Conservation (phyloP, 1,140 invertebrate genomes). For the Berghia stephanieae region DNA sequence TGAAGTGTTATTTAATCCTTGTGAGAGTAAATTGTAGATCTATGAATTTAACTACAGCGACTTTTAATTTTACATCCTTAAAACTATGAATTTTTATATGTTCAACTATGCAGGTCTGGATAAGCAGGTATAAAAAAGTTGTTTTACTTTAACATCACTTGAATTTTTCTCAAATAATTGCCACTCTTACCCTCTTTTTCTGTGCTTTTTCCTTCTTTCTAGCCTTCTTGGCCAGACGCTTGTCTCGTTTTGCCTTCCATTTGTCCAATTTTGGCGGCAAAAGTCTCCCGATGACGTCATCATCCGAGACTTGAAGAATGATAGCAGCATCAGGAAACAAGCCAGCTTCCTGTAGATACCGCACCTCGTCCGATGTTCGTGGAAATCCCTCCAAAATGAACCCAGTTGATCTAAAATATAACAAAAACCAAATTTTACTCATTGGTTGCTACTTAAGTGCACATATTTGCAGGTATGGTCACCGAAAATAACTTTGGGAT, state of each 20-base stretch:
- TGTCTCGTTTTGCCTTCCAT: constrained; percentile 63
- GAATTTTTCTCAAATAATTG: background rate
- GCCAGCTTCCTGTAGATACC: constrained; percentile 61
- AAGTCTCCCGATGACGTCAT: constrained; percentile 62
- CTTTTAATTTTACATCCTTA: no score
- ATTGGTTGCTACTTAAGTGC: no score
- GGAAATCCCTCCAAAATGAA: constrained; percentile 68
- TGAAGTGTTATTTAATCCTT: no score
- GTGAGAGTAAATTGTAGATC: no score
- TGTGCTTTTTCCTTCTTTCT: constrained; percentile 62
- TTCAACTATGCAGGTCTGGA: background rate
- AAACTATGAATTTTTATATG: no score
- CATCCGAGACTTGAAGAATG: constrained; percentile 54
- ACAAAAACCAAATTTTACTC: no score
- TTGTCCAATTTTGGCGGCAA: constrained; percentile 63
- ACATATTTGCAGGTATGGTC: no score
- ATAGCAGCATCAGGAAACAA: constrained; percentile 64
- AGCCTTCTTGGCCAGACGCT: constrained; percentile 52
- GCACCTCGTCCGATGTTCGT: constrained; percentile 60
- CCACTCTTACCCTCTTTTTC: constrained; percentile 55
- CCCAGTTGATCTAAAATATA: constrained; percentile 56
- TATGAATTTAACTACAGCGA: no score
- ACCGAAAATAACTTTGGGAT: no score
- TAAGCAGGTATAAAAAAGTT: background rate
- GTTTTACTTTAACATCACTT: no score